A percentile compares a stretch with the other conserved stretches of the same genome.
phyloP scores from a whole-genome alignment of 2,888 invertebrate genomes.

The Mesorhabditis spiculigera region DNA sequence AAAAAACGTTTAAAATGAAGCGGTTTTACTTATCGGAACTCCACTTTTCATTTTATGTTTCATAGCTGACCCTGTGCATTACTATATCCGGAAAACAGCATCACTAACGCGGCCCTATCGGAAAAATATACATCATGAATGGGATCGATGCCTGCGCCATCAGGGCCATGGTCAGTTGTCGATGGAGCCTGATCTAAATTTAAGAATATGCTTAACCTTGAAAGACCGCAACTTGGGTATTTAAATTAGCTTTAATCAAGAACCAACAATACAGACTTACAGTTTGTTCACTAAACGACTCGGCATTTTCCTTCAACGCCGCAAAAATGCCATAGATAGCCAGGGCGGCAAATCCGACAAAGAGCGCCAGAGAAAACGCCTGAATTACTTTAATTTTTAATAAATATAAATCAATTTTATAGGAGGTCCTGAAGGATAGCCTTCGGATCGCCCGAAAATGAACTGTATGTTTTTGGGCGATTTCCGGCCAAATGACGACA shows the following conservation, averaged over 20 bases:
- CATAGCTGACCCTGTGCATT: neutral
- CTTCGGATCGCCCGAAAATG: too few species aligned
- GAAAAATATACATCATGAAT: slow-evolving; percentile 3
- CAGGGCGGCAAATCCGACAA: neutral
- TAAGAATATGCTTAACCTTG: too few species aligned
- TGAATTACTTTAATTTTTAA: too few species aligned
- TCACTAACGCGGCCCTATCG: neutral
- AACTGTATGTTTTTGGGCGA: too few species aligned
- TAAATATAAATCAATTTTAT: too few species aligned
- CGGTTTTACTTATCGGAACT: neutral
- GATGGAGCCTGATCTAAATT: neutral
- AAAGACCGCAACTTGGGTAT: neutral
- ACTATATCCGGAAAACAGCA: neutral
- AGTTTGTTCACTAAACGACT: neutral
- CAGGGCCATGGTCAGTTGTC: neutral
- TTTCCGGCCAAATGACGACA: too few species aligned
- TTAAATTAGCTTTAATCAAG: neutral
- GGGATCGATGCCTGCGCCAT: neutral
- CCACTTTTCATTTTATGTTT: neutral
- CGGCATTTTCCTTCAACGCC: neutral
- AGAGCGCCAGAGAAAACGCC: neutral
- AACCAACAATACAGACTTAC: neutral
- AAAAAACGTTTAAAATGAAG: neutral
- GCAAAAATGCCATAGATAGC: neutral
- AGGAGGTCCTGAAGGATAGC: too few species aligned